These are phyloP conservation scores for Elachura formosa DNA, from an alignment of 2,113 vertebrate species.

Conservation along the genomic window DNA sequence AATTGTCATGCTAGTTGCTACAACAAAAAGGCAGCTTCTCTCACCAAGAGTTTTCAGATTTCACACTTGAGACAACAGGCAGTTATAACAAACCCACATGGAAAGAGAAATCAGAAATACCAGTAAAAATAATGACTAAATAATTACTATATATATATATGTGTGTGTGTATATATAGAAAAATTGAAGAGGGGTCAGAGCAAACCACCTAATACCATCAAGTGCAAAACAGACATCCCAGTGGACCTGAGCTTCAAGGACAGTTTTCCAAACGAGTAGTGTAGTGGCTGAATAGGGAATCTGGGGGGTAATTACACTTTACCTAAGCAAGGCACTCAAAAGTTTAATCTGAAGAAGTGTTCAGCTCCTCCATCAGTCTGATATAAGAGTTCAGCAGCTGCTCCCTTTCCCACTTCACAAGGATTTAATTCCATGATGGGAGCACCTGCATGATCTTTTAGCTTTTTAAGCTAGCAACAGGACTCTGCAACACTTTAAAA, in stretches of 20 bases:
- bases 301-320: not conserved
- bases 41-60: not conserved
- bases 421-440: not conserved
- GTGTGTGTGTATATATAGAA: too few species aligned
- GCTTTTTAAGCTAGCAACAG: not conserved
- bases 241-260: not conserved
- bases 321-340: not conserved
- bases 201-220: not conserved
- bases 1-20: not conserved
- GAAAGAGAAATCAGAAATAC: not conserved
- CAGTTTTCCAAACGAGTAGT: not conserved
- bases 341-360: not conserved
- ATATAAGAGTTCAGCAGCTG: not conserved
- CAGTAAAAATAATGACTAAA: not conserved
- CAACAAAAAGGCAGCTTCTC: not conserved
- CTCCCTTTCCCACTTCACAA: not conserved
- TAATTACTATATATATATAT: not conserved
- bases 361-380: not conserved
- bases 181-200: not conserved
- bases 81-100: not conserved
- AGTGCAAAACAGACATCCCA: not conserved
- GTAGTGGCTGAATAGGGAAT: not conserved
- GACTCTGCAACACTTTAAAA: not conserved
- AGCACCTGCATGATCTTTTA: not conserved
- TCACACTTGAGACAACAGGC: not conserved